These are phyloP conservation scores for Micropoecilia bifurca DNA, from an alignment of 2,797 vertebrate species.

Conservation along the genomic window DNA sequence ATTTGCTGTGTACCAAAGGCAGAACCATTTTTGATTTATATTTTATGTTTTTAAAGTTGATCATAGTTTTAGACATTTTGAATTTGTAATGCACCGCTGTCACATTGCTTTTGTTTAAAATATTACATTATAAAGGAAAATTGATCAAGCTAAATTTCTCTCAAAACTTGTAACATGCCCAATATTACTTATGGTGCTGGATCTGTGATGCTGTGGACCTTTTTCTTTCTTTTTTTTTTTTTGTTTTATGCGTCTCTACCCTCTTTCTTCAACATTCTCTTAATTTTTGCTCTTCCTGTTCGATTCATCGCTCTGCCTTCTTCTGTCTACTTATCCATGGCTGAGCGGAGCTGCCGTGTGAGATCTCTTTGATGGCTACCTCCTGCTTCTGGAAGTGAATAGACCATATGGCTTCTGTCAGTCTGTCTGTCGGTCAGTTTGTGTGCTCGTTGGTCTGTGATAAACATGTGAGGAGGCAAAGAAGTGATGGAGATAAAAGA, in stretches of 20 bases:
- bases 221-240: slow-evolving; percentile 5
- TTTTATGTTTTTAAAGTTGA: neutral
- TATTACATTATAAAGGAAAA: neutral
- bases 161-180: neutral
- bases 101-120: neutral
- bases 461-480: slow-evolving; percentile 61
- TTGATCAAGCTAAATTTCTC: neutral
- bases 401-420: slow-evolving; percentile 77
- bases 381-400: slow-evolving; percentile 74
- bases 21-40: neutral
- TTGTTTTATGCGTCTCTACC: slow-evolving; percentile 18
- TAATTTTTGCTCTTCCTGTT: slow-evolving; percentile 43
- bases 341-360: slow-evolving; percentile 60
- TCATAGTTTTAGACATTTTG: neutral
- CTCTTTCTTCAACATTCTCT: slow-evolving; percentile 29
- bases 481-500: slow-evolving; percentile 72
- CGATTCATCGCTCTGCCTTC: slow-evolving; percentile 35
- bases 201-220: no score
- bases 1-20: no score
- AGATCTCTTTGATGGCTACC: slow-evolving; percentile 74
- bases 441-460: slow-evolving; percentile 60
- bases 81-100: neutral
- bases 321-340: slow-evolving; percentile 42
- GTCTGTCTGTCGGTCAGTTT: slow-evolving; percentile 61
- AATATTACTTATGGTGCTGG: neutral